Percentiles rank a stretch among this genome's conserved stretches.
These are phyloP conservation scores for Lasioglossum leucozonium DNA, from an alignment of 2,888 invertebrate species.

Conservation along the genomic window DNA sequence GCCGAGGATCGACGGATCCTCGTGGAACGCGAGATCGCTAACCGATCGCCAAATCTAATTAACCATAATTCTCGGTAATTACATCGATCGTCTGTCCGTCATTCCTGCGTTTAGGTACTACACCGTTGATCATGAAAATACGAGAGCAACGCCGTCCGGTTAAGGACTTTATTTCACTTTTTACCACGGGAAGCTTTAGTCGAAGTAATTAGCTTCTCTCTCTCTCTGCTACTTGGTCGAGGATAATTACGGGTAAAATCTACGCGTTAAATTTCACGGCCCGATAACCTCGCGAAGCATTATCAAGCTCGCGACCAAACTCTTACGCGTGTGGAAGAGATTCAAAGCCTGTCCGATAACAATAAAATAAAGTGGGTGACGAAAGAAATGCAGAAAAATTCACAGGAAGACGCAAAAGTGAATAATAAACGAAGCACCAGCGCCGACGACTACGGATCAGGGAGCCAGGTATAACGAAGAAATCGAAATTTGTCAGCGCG, in stretches of 20 bases:
- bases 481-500: constrained; percentile 14
- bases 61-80: constrained; percentile 77
- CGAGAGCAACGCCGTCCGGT: not conserved
- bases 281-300: not conserved
- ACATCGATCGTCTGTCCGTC: constrained; percentile 72
- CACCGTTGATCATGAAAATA: not conserved
- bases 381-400: not conserved
- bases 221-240: not conserved
- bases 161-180: not conserved
- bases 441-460: not conserved
- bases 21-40: constrained; percentile 50
- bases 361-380: too few relatives aligned
- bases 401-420: not conserved
- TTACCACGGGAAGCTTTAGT: not conserved
- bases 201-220: not conserved
- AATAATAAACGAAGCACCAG: not conserved
- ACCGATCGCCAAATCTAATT: constrained; percentile 77
- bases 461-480: not conserved
- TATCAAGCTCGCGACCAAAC: not conserved
- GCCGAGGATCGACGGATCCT: constrained; percentile 38
- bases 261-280: not conserved
- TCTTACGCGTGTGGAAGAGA: not conserved
- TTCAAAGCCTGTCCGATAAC: not conserved
- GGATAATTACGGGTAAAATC: not conserved
- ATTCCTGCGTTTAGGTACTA: constrained; percentile 65